Evolutionary conservation across 1,140 invertebrate genomes (phyloP).

Genomic region (Drosophila athabasca): DNA sequence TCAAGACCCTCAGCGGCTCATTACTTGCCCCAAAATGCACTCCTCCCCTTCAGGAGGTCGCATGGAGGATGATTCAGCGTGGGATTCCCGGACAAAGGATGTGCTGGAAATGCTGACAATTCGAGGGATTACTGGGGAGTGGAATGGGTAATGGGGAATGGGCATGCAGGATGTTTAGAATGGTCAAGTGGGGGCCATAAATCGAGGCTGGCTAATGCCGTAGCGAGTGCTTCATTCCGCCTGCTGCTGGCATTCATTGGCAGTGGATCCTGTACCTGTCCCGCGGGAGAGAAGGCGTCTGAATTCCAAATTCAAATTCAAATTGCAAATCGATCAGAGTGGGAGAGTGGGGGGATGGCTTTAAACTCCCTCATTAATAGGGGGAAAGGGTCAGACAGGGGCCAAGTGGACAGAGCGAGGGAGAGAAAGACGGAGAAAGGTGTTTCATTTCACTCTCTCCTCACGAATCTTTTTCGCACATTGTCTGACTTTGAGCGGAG

Average conservation of each 20-base stretch:
- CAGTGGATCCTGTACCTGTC: slow-evolving; percentile 14
- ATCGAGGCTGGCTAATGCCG: slow-evolving; percentile 64
- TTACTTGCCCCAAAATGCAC: slow-evolving; percentile 43
- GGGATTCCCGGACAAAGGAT: slow-evolving; percentile 24
- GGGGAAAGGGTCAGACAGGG: slow-evolving; percentile 20
- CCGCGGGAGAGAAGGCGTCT: not conserved
- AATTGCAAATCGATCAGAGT: slow-evolving; percentile 29
- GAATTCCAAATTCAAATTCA: slow-evolving; percentile 36
- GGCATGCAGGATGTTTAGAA: not conserved
- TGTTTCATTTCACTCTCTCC: not conserved
- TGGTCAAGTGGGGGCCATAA: slow-evolving; percentile 68
- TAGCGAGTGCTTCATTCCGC: slow-evolving; percentile 58
- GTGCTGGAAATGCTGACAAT: slow-evolving; percentile 45
- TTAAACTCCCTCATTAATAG: slow-evolving; percentile 39
- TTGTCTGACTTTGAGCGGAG: slow-evolving; percentile 45
- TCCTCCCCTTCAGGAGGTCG: slow-evolving; percentile 1
- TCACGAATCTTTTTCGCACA: slow-evolving; percentile 17
- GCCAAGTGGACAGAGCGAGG: not conserved
- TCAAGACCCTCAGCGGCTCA: slow-evolving; percentile 50
- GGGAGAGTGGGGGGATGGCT: slow-evolving; percentile 12
- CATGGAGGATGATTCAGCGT: slow-evolving; percentile 13
- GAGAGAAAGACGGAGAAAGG: too few species aligned
- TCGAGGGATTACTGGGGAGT: slow-evolving; percentile 1
- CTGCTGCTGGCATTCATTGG: slow-evolving; percentile 65
- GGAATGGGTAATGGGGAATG: too few species aligned